These are phyloP conservation scores for Dicerorhinus sumatrensis DNA, from an alignment of 2,113 vertebrate species.

Conservation along the genomic window DNA sequence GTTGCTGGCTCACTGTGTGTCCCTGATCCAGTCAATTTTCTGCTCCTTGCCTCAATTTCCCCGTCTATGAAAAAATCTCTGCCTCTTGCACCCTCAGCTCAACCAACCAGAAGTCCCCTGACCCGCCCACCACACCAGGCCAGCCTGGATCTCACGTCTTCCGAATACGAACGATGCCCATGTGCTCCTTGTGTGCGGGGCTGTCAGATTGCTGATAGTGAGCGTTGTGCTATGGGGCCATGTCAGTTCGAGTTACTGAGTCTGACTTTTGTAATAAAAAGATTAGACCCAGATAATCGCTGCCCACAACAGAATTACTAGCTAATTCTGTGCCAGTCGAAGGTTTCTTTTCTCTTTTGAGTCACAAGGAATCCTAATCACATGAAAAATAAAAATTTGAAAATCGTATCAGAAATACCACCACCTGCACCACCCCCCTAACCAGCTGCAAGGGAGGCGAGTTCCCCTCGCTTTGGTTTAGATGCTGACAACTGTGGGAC, in stretches of 20 bases:
- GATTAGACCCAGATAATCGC: background rate
- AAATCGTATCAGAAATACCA: background rate
- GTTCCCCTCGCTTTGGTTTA: background rate
- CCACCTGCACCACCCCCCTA: rapidly evolving
- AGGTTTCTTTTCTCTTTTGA: slow-evolving; percentile 4
- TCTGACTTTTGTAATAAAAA: slow-evolving; percentile 27
- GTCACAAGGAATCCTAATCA: background rate
- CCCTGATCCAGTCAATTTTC: background rate
- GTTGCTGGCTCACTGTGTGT: background rate
- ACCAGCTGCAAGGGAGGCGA: rapidly evolving
- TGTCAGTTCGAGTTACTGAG: background rate
- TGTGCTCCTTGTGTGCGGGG: rapidly evolving
- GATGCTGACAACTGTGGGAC: background rate
- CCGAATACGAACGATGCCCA: background rate
- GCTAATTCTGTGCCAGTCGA: background rate
- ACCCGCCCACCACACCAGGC: background rate
- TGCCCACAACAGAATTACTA: background rate
- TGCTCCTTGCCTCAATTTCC: background rate
- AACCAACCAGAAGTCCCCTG: background rate
- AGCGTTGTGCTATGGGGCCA: background rate
- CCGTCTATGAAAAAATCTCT: background rate
- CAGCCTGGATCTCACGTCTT: background rate
- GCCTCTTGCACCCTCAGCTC: background rate
- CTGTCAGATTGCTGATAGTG: background rate
- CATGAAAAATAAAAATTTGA: background rate